These are phyloP conservation scores for Phalloptychus januarius DNA, from an alignment of 2,797 vertebrate genomes.

Conservation along the genomic window DNA sequence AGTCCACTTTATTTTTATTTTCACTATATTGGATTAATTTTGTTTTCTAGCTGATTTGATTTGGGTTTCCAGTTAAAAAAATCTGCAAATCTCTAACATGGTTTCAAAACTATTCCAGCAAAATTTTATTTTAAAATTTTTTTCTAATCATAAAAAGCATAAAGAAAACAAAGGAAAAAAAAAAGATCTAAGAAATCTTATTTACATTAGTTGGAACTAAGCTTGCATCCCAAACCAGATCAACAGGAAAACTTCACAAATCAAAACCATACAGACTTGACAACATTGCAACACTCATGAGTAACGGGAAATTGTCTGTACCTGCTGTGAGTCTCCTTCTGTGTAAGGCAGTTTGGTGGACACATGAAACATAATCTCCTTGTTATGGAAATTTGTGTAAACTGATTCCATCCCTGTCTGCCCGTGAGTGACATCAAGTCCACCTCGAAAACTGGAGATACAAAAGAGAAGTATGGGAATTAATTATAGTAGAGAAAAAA, in stretches of 20 bases:
- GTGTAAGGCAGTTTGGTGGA: constrained; percentile 98
- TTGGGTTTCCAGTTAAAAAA: not conserved
- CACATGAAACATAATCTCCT: constrained; percentile 98
- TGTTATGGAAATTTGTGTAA: constrained; percentile 93
- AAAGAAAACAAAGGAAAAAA: not conserved
- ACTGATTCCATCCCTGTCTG: constrained; percentile 92
- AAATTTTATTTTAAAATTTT: not conserved
- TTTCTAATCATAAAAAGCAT: not conserved
- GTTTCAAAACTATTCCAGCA: not conserved
- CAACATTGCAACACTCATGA: not conserved
- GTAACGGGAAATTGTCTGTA: constrained; percentile 53
- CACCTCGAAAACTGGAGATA: constrained; percentile 89
- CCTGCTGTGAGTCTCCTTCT: constrained; percentile 95
- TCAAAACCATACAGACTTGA: not conserved
- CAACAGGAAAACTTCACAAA: not conserved
- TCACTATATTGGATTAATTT: not conserved
- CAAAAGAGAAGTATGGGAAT: constrained; percentile 14
- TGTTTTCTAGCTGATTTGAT: not conserved
- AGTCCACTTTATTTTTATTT: not conserved
- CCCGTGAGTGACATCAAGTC: constrained; percentile 93
- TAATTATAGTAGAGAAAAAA: not conserved
- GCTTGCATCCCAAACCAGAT: not conserved
- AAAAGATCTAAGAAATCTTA: not conserved
- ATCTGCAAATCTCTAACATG: not conserved
- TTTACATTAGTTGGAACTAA: not conserved